phyloP scores from a whole-genome alignment of 2,797 vertebrate genomes.

The Sebastes taczanowskii region DNA sequence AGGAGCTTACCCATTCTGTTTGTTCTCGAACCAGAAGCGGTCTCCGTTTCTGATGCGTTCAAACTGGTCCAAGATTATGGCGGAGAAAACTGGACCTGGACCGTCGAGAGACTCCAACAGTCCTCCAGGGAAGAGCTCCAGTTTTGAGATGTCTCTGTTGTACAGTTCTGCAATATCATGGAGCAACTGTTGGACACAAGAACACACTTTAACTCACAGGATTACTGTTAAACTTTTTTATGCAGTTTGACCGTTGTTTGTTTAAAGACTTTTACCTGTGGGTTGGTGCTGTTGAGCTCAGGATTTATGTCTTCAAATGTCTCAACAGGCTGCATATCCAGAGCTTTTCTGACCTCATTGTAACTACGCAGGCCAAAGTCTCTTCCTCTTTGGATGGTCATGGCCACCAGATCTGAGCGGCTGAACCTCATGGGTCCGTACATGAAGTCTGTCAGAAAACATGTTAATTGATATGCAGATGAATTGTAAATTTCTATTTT shows the following conservation, averaged over 20 bases:
- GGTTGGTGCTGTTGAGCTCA: constrained; percentile 64
- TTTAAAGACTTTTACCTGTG: constrained; percentile 69
- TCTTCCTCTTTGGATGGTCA: constrained; percentile 89
- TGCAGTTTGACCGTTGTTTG: not conserved
- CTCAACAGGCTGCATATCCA: constrained; percentile 76
- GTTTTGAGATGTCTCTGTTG: constrained; percentile 75
- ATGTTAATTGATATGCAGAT: not conserved
- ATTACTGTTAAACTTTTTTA: not conserved
- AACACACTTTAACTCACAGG: constrained; percentile 1
- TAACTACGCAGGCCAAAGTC: constrained; percentile 95
- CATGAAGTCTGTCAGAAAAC: constrained; percentile 89
- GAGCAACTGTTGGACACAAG: constrained; percentile 71
- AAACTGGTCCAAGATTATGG: constrained; percentile 93
- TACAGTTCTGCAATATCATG: constrained; percentile 82
- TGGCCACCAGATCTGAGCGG: constrained; percentile 89
- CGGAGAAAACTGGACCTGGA: constrained; percentile 85
- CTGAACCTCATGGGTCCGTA: constrained; percentile 90
- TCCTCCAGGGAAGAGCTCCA: constrained; percentile 92
- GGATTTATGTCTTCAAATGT: constrained; percentile 85
- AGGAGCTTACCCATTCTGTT: constrained; percentile 86
- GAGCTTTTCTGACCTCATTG: constrained; percentile 78
- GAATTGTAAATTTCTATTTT: not conserved
- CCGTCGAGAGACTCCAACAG: constrained; percentile 85
- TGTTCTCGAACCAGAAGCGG: constrained; percentile 98
- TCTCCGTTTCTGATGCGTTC: constrained; percentile 91